Evolutionary conservation across 2,113 vertebrate genomes (phyloP).

Genomic region (Nymphicus hollandicus): DNA sequence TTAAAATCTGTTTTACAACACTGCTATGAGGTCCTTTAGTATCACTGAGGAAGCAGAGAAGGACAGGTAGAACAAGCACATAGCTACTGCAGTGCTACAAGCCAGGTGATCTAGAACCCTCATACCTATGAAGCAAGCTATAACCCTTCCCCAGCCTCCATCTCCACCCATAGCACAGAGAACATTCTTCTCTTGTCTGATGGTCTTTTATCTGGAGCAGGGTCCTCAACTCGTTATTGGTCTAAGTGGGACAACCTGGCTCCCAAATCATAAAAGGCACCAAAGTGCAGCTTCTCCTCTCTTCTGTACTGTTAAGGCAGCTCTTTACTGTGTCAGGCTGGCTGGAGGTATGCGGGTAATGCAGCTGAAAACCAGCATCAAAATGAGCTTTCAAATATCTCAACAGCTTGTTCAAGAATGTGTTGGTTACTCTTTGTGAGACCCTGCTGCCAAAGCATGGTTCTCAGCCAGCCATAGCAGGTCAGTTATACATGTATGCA

Average conservation of each 20-base stretch:
- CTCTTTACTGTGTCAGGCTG: fast-evolving
- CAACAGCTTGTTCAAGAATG: not conserved
- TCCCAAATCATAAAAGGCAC: not conserved
- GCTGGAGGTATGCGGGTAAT: fast-evolving
- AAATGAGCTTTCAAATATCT: not conserved
- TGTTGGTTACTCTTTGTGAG: fast-evolving
- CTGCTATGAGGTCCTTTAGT: not conserved
- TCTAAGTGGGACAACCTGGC: not conserved
- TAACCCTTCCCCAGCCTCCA: fast-evolving
- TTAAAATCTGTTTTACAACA: not conserved
- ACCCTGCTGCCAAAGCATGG: not conserved
- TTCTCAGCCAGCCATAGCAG: not conserved
- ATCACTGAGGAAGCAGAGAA: not conserved
- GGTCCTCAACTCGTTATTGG: not conserved
- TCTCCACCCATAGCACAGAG: fast-evolving
- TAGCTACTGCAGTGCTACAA: not conserved
- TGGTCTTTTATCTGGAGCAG: not conserved
- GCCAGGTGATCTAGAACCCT: fast-evolving
- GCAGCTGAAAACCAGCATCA: not conserved
- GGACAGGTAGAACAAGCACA: not conserved
- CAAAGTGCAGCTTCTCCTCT: fast-evolving
- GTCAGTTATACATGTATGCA: fast-evolving
- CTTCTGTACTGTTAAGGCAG: not conserved
- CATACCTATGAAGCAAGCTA: fast-evolving
- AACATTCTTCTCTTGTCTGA: no score